A percentile compares a stretch with the other conserved stretches of the same genome.
Conservation (phyloP, 2,888 invertebrate genomes). For the Alloscopus bannaensis region DNA sequence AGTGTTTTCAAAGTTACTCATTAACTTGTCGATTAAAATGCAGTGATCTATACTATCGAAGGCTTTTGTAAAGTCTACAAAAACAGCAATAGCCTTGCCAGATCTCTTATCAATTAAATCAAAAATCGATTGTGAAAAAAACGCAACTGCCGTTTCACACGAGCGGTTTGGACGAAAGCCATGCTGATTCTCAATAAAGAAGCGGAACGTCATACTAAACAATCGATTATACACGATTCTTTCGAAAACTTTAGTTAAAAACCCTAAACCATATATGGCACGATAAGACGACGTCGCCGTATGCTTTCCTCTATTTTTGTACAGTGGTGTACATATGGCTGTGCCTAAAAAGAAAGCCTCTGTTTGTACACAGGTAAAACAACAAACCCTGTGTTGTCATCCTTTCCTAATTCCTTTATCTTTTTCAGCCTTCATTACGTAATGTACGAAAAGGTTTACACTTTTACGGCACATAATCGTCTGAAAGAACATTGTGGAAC, state of each 20-base stretch:
- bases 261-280: conserved; percentile 21
- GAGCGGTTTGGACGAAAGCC: conserved; percentile 25
- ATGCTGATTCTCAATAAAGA: conserved; percentile 12
- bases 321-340: conserved; percentile 33
- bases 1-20: neutral
- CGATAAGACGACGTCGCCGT: neutral
- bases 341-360: neutral
- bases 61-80: conserved; percentile 27
- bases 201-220: neutral
- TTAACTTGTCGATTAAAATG: neutral
- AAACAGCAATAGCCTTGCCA: conserved; percentile 41
- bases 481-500: too few species aligned
- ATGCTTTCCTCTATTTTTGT: conserved; percentile 28
- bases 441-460: too few species aligned
- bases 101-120: conserved; percentile 16
- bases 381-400: too few species aligned
- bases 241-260: conserved; percentile 34
- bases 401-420: too few species aligned
- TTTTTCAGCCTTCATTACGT: too few species aligned
- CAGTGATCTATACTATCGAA: conserved; percentile 12
- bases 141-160: conserved; percentile 30
- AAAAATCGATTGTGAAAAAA: conserved; percentile 18
- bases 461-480: too few species aligned
- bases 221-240: conserved; percentile 5
- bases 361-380: neutral